phyloP scores from a whole-genome alignment of 2,113 vertebrate species.

The Indri indri region DNA sequence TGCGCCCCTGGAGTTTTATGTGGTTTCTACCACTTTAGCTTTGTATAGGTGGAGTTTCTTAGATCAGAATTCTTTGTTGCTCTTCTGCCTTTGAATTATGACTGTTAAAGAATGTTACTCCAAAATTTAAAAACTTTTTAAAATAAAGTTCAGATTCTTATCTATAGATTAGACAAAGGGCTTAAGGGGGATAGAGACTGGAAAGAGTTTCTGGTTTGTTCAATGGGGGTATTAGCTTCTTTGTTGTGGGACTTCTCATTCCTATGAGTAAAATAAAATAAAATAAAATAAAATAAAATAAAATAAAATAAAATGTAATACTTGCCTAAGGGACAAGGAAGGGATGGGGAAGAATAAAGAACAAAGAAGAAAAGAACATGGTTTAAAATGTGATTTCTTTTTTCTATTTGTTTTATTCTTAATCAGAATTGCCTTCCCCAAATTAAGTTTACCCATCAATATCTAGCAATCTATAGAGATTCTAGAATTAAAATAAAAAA shows the following conservation, averaged over 20 bases:
- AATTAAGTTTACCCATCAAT: not conserved
- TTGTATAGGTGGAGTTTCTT: not conserved
- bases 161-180: not conserved
- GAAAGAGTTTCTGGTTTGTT: slow-evolving; percentile 31
- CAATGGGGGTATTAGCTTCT: not conserved
- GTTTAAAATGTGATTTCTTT: not conserved
- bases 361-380: not conserved
- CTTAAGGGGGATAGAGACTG: not conserved
- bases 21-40: not conserved
- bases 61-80: not conserved
- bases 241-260: slow-evolving; percentile 43
- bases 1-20: not conserved
- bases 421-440: not conserved
- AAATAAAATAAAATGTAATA: not conserved
- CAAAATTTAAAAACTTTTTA: not conserved
- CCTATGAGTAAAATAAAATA: not conserved
- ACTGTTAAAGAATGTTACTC: not conserved
- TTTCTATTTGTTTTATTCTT: slow-evolving; percentile 20
- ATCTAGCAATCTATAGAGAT: not conserved
- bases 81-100: not conserved
- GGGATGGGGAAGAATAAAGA: not conserved
- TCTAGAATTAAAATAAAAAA: slow-evolving; percentile 20
- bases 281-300: not conserved
- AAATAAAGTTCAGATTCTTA: not conserved
- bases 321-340: not conserved